phyloP scores from a whole-genome alignment of 2,888 invertebrate genomes.

The Sphinx pinastri region DNA sequence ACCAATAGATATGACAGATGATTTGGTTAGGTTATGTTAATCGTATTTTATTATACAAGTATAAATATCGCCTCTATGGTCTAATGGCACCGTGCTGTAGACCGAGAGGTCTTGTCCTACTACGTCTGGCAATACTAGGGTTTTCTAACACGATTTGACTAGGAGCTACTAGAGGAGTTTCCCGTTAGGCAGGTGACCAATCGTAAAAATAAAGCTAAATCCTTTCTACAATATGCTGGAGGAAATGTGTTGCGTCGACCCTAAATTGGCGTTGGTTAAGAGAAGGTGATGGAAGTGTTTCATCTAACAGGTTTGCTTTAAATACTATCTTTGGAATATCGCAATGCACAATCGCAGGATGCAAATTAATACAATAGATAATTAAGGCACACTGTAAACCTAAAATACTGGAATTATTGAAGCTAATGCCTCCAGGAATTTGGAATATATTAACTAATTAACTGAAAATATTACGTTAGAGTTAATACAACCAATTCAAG shows the following conservation, averaged over 20 bases:
- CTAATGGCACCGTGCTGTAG: not conserved
- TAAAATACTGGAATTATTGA: constrained; percentile 5
- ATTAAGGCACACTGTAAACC: not conserved
- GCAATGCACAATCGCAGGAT: not conserved
- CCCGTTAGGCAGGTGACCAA: too few species aligned
- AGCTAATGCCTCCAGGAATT: not conserved
- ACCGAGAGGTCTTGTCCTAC: too few species aligned
- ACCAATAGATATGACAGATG: not conserved
- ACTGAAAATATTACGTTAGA: not conserved
- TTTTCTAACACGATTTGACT: too few species aligned
- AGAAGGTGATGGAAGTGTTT: too few species aligned
- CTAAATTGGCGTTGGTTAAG: too few species aligned
- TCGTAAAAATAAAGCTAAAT: too few species aligned
- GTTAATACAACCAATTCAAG: not conserved
- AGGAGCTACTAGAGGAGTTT: too few species aligned
- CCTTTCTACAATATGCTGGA: too few species aligned
- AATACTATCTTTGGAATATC: not conserved
- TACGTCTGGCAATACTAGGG: too few species aligned
- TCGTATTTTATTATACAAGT: not conserved
- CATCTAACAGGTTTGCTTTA: not conserved
- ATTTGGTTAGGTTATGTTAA: not conserved
- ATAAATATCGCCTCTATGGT: not conserved
- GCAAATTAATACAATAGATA: not conserved
- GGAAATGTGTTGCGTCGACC: too few species aligned
- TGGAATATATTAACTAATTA: constrained; percentile 19